These are phyloP conservation scores for Cuniculus paca DNA, from an alignment of 2,797 vertebrate species.

Conservation along the genomic window DNA sequence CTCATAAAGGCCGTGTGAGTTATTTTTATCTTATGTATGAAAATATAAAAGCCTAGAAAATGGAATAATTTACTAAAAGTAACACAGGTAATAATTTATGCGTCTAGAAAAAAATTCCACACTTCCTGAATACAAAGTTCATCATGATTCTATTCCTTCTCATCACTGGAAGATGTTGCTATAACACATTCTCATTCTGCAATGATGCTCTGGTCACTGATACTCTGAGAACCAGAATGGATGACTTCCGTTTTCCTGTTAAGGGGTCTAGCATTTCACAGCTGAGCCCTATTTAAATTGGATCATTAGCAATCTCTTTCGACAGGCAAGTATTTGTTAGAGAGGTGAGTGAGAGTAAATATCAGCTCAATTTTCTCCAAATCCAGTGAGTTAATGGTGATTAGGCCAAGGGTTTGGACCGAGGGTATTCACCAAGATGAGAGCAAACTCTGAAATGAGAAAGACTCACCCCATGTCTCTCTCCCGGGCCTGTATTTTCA, in stretches of 20 bases:
- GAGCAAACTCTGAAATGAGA: too few species aligned
- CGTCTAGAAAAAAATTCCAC: not conserved
- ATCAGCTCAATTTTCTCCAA: not conserved
- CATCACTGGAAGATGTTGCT: not conserved
- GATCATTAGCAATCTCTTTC: conserved; percentile 25
- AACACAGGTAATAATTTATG: not conserved
- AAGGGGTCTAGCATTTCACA: conserved; percentile 1
- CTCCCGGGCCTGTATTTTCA: not conserved
- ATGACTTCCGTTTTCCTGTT: conserved; percentile 26
- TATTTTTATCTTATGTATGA: not conserved
- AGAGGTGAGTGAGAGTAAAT: not conserved
- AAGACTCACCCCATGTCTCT: too few species aligned
- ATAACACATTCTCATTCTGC: not conserved
- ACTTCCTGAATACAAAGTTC: not conserved
- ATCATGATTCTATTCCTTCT: rapidly evolving
- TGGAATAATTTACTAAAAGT: not conserved
- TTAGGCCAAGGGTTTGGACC: not conserved
- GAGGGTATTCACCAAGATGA: not conserved
- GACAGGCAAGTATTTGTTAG: conserved; percentile 25
- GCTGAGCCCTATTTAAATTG: conserved; percentile 33
- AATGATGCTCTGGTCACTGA: not conserved
- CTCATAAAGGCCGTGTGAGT: not conserved
- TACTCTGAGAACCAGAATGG: not conserved
- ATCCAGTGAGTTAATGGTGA: not conserved
- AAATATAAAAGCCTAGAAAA: not conserved